Evolutionary conservation across 2,797 vertebrate genomes (phyloP).

Genomic region (Notolepis coatsorum): DNA sequence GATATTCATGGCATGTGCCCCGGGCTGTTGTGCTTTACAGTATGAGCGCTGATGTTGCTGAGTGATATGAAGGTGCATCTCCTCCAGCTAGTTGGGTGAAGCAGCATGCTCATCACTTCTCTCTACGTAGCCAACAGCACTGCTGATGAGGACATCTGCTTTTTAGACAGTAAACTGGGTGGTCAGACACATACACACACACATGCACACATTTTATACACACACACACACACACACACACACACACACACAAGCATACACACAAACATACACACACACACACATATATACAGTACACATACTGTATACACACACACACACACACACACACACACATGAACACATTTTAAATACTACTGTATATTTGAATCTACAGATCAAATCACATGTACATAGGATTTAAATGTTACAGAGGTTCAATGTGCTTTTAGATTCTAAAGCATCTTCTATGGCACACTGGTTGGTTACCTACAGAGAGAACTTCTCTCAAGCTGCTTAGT

Average conservation of each 20-base stretch:
- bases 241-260: background rate
- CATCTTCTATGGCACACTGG: too few species aligned
- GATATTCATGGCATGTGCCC: constrained; percentile 35
- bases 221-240: background rate
- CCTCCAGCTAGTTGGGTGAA: background rate
- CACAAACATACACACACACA: constrained; percentile 11
- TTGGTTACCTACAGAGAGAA: too few species aligned
- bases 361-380: background rate
- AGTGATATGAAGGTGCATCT: background rate
- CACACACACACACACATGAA: too few species aligned
- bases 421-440: too few species aligned
- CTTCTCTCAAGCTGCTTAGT: too few species aligned
- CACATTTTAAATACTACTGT: background rate
- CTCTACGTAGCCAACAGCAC: background rate
- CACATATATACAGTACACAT: too few species aligned
- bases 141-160: background rate
- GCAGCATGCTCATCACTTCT: background rate
- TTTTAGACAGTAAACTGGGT: background rate
- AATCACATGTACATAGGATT: too few species aligned
- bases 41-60: constrained; percentile 26
- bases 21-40: constrained; percentile 17
- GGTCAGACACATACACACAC: constrained; percentile 6
- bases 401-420: too few species aligned
- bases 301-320: too few species aligned
- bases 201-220: background rate